These are phyloP conservation scores for Brachynemurus nebulosus DNA, from an alignment of 2,888 invertebrate genomes.

Conservation along the genomic window DNA sequence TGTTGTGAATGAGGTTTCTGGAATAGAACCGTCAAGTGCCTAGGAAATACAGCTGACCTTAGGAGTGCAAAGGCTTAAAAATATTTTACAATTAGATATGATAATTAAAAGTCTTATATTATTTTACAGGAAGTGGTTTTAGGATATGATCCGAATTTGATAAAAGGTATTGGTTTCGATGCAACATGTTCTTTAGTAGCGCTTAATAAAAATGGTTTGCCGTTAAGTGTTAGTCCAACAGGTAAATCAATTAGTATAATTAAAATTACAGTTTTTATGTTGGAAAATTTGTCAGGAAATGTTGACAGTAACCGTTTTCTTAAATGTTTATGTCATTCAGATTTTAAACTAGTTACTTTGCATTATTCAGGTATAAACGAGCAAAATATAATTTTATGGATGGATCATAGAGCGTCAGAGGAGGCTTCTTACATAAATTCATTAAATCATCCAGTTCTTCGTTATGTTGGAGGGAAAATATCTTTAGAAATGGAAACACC, in stretches of 20 bases:
- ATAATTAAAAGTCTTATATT: conserved; percentile 4
- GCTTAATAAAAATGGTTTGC: conserved; percentile 51
- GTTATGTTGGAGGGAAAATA: conserved; percentile 81
- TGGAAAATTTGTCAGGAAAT: no score
- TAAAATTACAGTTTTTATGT: no score
- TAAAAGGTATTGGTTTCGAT: conserved; percentile 89
- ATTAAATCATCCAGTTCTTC: conserved; percentile 57
- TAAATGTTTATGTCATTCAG: no score
- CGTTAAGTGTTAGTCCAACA: conserved; percentile 54
- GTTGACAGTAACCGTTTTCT: no score
- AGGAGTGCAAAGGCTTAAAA: no score
- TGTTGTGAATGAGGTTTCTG: no score
- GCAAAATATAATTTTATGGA: conserved; percentile 81
- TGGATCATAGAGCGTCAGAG: conserved; percentile 75
- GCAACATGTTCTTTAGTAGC: conserved; percentile 89
- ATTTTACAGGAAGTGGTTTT: conserved; percentile 43
- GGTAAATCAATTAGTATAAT: no score
- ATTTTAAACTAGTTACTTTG: no score
- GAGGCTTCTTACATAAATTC: conserved; percentile 73
- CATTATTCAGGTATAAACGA: conserved; percentile 43
- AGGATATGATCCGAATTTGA: conserved; percentile 35
- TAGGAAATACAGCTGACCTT: no score
- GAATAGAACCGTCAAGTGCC: no score
- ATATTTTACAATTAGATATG: no score
- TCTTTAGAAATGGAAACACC: conserved; percentile 96